A percentile compares a stretch with the other conserved stretches of the same genome.
These are phyloP conservation scores for Pipistrellus nathusii DNA, from an alignment of 2,797 vertebrate species.

Conservation along the genomic window DNA sequence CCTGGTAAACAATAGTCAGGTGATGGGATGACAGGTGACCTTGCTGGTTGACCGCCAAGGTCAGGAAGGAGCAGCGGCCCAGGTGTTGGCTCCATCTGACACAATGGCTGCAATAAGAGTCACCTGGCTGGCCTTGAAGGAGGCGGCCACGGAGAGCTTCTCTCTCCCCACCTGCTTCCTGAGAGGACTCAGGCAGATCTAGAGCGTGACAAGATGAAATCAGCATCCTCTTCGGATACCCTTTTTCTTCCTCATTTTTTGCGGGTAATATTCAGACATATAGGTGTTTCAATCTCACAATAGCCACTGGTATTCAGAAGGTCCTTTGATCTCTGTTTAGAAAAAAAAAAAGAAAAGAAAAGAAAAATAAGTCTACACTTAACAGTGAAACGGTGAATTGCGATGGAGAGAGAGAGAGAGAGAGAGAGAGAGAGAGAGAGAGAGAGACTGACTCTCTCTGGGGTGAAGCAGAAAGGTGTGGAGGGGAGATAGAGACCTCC, in stretches of 20 bases:
- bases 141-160: slow-evolving; percentile 76
- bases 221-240: slow-evolving; percentile 77
- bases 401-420: slow-evolving; percentile 39
- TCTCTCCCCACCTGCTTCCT: slow-evolving; percentile 79
- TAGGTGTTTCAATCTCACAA: slow-evolving; percentile 82
- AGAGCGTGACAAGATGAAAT: slow-evolving; percentile 77
- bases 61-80: slow-evolving; percentile 78
- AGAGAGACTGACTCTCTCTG: slow-evolving; percentile 5
- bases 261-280: slow-evolving; percentile 75
- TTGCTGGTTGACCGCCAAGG: slow-evolving; percentile 84
- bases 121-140: slow-evolving; percentile 83
- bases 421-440: slow-evolving; percentile 29
- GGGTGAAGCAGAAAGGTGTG: not conserved
- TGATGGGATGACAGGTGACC: slow-evolving; percentile 85
- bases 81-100: slow-evolving; percentile 87
- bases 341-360: not conserved
- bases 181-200: slow-evolving; percentile 65
- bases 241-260: slow-evolving; percentile 63
- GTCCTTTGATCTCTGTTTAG: slow-evolving; percentile 83
- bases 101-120: slow-evolving; percentile 86
- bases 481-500: not conserved
- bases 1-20: not conserved
- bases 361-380: slow-evolving; percentile 61
- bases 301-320: slow-evolving; percentile 79
- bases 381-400: slow-evolving; percentile 86